phyloP scores from a whole-genome alignment of 2,113 vertebrate genomes.

The Solea senegalensis region DNA sequence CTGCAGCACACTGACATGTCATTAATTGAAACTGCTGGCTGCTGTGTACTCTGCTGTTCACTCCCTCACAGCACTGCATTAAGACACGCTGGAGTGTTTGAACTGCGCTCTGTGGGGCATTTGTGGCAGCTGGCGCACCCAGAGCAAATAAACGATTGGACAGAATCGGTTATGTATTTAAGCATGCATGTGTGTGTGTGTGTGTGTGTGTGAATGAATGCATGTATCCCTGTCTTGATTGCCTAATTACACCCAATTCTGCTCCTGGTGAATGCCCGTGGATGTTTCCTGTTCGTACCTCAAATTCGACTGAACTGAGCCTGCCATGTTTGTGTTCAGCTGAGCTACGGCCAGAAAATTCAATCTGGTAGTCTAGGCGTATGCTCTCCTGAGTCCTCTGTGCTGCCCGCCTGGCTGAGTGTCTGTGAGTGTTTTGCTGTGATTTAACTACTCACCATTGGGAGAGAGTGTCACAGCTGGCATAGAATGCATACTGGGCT shows the following conservation, averaged over 20 bases:
- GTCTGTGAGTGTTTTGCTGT: constrained; percentile 7
- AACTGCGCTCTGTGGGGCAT: constrained; percentile 6
- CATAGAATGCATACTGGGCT: constrained; percentile 99
- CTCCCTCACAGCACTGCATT: constrained; percentile 4
- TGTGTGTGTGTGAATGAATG: background rate
- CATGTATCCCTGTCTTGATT: background rate
- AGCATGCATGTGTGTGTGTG: no score
- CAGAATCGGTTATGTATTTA: background rate
- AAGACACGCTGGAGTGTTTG: constrained; percentile 16
- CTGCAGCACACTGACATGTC: constrained; percentile 9
- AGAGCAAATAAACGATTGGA: constrained; percentile 3
- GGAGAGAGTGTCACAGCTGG: constrained; percentile 97
- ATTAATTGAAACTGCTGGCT: constrained; percentile 35
- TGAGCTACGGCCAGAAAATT: constrained; percentile 5
- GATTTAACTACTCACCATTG: constrained; percentile 86
- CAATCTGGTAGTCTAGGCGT: constrained; percentile 27
- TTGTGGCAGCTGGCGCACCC: constrained; percentile 18
- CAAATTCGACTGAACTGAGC: background rate
- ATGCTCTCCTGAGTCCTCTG: constrained; percentile 10
- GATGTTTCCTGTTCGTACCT: background rate
- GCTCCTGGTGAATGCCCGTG: background rate
- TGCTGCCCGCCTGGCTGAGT: background rate
- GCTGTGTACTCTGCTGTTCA: constrained; percentile 15
- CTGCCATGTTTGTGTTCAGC: background rate
- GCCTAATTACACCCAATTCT: background rate